A percentile compares a stretch with the other conserved stretches of the same genome.
These are phyloP conservation scores for Akabosia matsudoensis DNA, from an alignment of 1,140 invertebrate species.

Conservation along the genomic window DNA sequence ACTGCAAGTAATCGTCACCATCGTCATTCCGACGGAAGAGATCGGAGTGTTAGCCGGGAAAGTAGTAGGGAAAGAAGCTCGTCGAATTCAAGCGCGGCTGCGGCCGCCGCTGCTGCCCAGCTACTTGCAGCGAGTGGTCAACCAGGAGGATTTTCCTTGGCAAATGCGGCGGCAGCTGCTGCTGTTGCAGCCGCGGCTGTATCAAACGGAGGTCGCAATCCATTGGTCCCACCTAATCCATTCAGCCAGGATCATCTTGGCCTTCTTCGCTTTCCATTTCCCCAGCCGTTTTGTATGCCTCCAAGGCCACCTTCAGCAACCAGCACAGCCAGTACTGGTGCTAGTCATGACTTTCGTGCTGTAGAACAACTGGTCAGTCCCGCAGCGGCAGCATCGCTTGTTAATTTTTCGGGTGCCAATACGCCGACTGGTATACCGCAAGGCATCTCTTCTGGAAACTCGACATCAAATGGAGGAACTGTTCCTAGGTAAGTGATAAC, in stretches of 20 bases:
- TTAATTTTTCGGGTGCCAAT: background rate
- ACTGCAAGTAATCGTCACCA: too few relatives aligned
- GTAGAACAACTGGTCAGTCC: slow-evolving; percentile 47
- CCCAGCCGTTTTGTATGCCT: slow-evolving; percentile 43
- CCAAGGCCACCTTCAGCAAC: slow-evolving; percentile 17
- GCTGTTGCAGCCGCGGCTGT: background rate
- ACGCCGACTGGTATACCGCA: slow-evolving; percentile 37
- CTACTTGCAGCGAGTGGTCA: background rate
- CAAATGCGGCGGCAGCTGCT: background rate
- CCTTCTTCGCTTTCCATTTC: slow-evolving; percentile 43
- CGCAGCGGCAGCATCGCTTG: background rate
- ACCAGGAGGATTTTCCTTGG: background rate
- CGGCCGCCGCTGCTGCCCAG: background rate
- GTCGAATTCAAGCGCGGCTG: background rate
- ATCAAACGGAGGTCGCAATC: background rate
- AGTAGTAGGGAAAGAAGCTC: background rate
- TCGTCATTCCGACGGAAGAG: background rate
- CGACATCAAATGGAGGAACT: background rate
- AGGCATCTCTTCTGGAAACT: slow-evolving; percentile 40
- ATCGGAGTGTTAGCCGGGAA: background rate
- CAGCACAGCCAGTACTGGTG: too few relatives aligned
- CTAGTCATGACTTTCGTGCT: slow-evolving; percentile 48
- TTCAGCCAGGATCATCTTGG: slow-evolving; percentile 24
- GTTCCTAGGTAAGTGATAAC: slow-evolving; percentile 27
- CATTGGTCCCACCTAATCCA: background rate